phyloP scores from a whole-genome alignment of 1,140 invertebrate species.

The Adoxophyes honmai region DNA sequence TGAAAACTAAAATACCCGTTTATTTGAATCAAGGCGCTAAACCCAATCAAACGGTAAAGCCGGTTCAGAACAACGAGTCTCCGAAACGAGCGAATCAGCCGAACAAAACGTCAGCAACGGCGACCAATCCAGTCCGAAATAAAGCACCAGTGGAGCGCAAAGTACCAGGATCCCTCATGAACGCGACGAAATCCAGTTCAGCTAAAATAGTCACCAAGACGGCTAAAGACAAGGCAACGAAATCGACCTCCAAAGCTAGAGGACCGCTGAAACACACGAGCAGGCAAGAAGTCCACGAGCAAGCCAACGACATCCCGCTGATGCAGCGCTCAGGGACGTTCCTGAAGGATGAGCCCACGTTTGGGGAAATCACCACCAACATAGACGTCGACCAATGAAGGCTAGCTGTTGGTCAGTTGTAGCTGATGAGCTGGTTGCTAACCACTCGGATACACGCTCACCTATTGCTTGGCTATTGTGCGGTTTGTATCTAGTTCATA shows the following conservation, averaged over 20 bases:
- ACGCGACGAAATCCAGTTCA: slow-evolving; percentile 59
- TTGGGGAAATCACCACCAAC: slow-evolving; percentile 42
- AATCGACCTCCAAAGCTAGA: slow-evolving; percentile 17
- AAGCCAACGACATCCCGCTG: slow-evolving; percentile 40
- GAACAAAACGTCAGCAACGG: background rate
- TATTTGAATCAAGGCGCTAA: slow-evolving; percentile 31
- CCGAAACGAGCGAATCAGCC: background rate
- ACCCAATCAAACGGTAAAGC: slow-evolving; percentile 6
- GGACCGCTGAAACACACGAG: background rate
- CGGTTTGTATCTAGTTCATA: no score
- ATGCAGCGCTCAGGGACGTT: slow-evolving; percentile 83
- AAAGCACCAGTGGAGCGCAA: slow-evolving; percentile 19
- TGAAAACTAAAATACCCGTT: slow-evolving; percentile 54
- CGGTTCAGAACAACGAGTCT: background rate
- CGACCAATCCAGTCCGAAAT: background rate
- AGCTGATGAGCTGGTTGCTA: no score
- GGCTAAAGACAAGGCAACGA: slow-evolving; percentile 27
- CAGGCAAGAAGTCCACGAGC: slow-evolving; percentile 18
- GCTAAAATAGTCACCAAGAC: slow-evolving; percentile 57
- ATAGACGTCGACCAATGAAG: slow-evolving; percentile 34
- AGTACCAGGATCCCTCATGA: slow-evolving; percentile 49
- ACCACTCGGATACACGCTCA: no score
- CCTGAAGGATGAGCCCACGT: slow-evolving; percentile 82
- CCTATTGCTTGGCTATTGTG: no score
- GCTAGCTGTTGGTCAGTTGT: background rate